Base-by-base conservation (phyloP, 1,140 invertebrate species). In the Drosophila grimshawi region DNA sequence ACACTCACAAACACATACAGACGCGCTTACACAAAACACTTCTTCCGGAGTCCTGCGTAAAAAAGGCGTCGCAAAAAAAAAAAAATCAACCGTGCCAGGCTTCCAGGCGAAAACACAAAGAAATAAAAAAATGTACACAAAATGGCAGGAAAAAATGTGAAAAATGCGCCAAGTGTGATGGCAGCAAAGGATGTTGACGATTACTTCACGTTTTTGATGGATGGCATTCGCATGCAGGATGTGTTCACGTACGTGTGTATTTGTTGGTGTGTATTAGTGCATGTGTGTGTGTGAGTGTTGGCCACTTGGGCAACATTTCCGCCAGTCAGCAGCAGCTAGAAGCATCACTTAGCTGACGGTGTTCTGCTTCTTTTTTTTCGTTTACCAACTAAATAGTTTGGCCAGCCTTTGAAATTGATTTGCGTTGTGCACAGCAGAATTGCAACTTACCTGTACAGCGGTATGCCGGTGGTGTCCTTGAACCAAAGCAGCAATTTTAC, bases 401-500 rank as follows among this genome's bases (percentile, higher is more conserved):
- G 64, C 57, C 59, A 53, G 30, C 48, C 49, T 37, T 33, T 43
- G 65, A 61, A 78, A 78, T 78, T 72, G 70, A 78, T 78, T 78
- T 75, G 41, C 48, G 33, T n/a, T 64, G 51, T 48, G 39, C n/a
- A n/a, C 39, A 43, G 39, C 39, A 43, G 10, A n/a, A 41, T 32
- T 48, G 45, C n/a, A 11, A 92, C 94, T 95, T 93, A 97, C 96
- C 96, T 97, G 93, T 97, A 97, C 39, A 97, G 93, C 10, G 97
- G 96, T 93, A 97, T 97, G 33, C 96, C 95, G 39, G 94, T 95
- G 32, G 95, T 94, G 86, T 97, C 96, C 92, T 96, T 96, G 93
- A 97, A 97, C 96, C 96, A 97, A 61, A 97, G 94, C 72, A 97
- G 94, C 94, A 96, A 95, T 81, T 94, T 96, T 53, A 97, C 95